Conservation (phyloP, 1,140 invertebrate genomes). For the Stegodyphus dumicola region DNA sequence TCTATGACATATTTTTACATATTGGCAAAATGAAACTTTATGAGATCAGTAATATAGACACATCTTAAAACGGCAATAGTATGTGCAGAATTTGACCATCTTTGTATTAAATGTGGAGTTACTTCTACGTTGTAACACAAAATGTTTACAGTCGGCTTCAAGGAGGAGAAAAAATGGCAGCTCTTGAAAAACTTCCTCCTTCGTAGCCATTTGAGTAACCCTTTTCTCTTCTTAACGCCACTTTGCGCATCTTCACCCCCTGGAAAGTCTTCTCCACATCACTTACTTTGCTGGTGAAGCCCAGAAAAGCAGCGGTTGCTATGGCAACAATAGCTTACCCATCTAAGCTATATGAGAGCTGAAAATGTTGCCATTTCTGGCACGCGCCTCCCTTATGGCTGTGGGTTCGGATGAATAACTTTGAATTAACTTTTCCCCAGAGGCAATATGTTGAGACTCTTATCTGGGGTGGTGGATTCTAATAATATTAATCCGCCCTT, state of each 20-base stretch:
- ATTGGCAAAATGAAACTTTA: too few relatives aligned
- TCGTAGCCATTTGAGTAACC: background rate
- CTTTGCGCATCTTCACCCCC: background rate
- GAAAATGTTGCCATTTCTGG: constrained; percentile 48
- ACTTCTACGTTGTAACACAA: too few relatives aligned
- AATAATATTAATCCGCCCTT: constrained; percentile 53
- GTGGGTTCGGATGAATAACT: constrained; percentile 44
- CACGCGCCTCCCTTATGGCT: constrained; percentile 26
- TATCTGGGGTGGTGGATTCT: constrained; percentile 2
- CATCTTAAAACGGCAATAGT: too few relatives aligned
- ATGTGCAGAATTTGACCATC: too few relatives aligned
- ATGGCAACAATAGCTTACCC: constrained; percentile 11
- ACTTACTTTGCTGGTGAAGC: background rate
- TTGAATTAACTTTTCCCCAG: constrained; percentile 55
- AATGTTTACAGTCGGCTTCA: too few relatives aligned
- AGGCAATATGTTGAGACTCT: constrained; percentile 30
- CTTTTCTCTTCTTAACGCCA: background rate
- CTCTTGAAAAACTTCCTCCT: background rate
- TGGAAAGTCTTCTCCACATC: constrained; percentile 6
- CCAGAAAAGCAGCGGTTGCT: background rate
- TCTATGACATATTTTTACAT: too few relatives aligned
- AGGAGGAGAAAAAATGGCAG: too few relatives aligned
- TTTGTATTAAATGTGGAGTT: too few relatives aligned
- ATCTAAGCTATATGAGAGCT: background rate
- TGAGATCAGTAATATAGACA: too few relatives aligned